Evolutionary conservation across 2,113 vertebrate species (phyloP).

Genomic region (Lampris incognitus): DNA sequence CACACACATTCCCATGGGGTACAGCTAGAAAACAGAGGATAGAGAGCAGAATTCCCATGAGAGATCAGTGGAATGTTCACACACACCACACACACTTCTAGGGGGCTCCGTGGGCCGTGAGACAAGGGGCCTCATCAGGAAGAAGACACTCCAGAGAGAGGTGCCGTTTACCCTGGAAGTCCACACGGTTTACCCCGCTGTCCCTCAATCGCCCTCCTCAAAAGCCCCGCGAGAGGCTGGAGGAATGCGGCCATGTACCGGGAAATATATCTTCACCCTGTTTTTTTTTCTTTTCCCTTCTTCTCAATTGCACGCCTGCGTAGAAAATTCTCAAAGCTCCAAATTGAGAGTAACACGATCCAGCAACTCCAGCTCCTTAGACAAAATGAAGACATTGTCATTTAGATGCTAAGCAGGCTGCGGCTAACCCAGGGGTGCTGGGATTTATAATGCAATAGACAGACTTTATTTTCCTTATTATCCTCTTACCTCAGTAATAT

Average conservation of each 20-base stretch:
- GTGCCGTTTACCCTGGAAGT: slow-evolving; percentile 40
- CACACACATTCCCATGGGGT: slow-evolving; percentile 32
- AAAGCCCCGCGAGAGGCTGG: slow-evolving; percentile 23
- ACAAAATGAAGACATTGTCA: neutral
- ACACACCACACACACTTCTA: slow-evolving; percentile 34
- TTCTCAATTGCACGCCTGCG: slow-evolving; percentile 2
- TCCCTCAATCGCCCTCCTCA: slow-evolving; percentile 22
- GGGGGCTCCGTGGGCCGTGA: slow-evolving; percentile 42
- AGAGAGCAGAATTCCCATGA: slow-evolving; percentile 53
- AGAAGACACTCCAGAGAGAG: slow-evolving; percentile 45
- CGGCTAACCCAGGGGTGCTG: slow-evolving; percentile 6
- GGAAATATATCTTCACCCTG: slow-evolving; percentile 47
- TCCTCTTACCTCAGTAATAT: slow-evolving; percentile 26
- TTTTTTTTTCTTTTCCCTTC: slow-evolving; percentile 8
- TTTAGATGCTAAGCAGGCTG: slow-evolving; percentile 1
- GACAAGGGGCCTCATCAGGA: slow-evolving; percentile 55
- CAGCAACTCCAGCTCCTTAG: neutral
- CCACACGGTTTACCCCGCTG: slow-evolving; percentile 22
- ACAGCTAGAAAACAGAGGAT: slow-evolving; percentile 36
- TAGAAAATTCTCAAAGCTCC: neutral
- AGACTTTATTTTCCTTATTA: slow-evolving; percentile 20
- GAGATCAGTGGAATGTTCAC: slow-evolving; percentile 75
- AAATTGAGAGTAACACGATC: slow-evolving; percentile 13
- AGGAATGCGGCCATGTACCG: slow-evolving; percentile 46
- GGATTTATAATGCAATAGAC: slow-evolving; percentile 33